Conservation (phyloP, 37 sponge, comb jelly and placozoan genomes). For the Spongilla lacustris region DNA sequence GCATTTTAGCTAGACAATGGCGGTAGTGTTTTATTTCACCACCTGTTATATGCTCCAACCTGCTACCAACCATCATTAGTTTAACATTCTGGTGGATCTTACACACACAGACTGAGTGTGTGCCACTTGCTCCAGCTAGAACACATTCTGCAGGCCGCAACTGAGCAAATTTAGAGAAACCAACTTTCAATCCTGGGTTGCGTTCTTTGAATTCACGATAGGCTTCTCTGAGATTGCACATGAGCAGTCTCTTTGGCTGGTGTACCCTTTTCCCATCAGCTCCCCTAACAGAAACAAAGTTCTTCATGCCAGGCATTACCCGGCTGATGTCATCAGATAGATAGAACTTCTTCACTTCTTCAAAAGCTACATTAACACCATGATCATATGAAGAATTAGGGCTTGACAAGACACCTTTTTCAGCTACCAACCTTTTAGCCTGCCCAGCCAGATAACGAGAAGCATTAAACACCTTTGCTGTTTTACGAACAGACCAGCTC, state of each 20-base stretch:
- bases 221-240: constrained; percentile 18
- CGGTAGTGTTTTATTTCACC: neutral
- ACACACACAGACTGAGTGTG: constrained; percentile 55
- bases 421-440: constrained; percentile 25
- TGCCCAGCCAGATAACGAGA: constrained; percentile 26
- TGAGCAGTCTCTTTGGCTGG: constrained; percentile 18
- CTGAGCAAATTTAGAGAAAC: constrained; percentile 39
- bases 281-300: constrained; percentile 26
- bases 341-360: constrained; percentile 14
- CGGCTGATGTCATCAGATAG: constrained; percentile 24
- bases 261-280: constrained; percentile 17
- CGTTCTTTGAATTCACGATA: constrained; percentile 22
- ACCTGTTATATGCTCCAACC: neutral
- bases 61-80: constrained; percentile 22
- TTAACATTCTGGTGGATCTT: constrained; percentile 45
- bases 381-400: constrained; percentile 28
- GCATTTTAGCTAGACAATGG: constrained; percentile 4
- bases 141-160: constrained; percentile 33
- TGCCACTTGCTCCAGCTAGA: constrained; percentile 41
- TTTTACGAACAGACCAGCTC: constrained; percentile 11
- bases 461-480: constrained; percentile 6
- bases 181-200: constrained; percentile 16
- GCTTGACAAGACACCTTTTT: constrained; percentile 22
- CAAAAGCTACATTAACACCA: neutral
- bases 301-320: constrained; percentile 42